Conservation (phyloP, 1,140 invertebrate genomes). For the Penaeus vannamei region DNA sequence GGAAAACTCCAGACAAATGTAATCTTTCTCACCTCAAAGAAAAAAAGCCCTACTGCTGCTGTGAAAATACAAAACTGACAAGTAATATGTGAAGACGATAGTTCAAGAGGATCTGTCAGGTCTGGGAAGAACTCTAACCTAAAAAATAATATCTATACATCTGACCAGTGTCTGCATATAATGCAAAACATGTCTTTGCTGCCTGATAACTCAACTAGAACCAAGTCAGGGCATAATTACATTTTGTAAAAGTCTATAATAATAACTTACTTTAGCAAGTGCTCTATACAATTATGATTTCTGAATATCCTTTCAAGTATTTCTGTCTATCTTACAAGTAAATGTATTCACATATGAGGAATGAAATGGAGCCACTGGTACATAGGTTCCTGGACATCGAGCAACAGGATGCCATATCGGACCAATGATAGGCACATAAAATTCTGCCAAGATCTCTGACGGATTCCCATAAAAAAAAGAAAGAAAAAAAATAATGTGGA, state of each 20-base stretch:
- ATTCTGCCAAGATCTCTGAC: neutral
- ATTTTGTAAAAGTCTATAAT: conserved; percentile 31
- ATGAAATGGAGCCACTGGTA: conserved; percentile 49
- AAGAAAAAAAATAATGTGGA: no score
- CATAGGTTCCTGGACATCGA: conserved; percentile 42
- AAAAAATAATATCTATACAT: conserved; percentile 24
- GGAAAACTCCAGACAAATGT: no score
- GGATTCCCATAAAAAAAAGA: no score
- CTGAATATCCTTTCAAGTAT: conserved; percentile 33
- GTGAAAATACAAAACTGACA: conserved; percentile 36
- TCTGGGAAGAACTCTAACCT: neutral
- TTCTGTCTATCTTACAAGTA: conserved; percentile 28
- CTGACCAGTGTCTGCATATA: conserved; percentile 36
- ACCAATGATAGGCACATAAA: conserved; percentile 25
- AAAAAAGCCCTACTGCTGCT: conserved; percentile 31
- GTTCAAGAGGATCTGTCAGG: conserved; percentile 20
- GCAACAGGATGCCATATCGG: conserved; percentile 46
- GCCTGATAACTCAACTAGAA: conserved; percentile 33
- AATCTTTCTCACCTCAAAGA: neutral
- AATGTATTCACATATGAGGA: conserved; percentile 52
- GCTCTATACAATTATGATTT: conserved; percentile 49
- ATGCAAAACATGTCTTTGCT: conserved; percentile 34
- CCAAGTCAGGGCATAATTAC: conserved; percentile 30
- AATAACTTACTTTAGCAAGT: conserved; percentile 48
- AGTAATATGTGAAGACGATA: conserved; percentile 5